These are phyloP conservation scores for Perca schrenkii DNA, from an alignment of 2,113 vertebrate genomes.

Conservation along the genomic window DNA sequence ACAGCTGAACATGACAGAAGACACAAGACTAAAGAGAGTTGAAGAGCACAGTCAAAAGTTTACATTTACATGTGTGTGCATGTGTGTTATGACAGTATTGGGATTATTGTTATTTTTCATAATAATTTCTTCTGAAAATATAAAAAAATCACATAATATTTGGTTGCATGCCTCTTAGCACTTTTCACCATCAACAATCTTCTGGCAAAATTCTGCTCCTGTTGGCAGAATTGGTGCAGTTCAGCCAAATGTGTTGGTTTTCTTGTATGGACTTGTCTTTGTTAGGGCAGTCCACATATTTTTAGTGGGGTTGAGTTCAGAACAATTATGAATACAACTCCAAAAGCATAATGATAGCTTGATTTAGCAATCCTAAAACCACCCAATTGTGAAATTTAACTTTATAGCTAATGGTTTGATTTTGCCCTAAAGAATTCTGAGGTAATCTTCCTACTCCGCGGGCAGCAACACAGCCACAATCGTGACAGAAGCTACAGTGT, in stretches of 20 bases:
- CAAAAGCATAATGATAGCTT: not conserved
- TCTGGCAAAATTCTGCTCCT: not conserved
- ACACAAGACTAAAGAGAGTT: not conserved
- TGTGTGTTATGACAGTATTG: not conserved
- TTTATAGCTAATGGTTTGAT: not conserved
- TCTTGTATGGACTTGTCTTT: not conserved
- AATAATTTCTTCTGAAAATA: not conserved
- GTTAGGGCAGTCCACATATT: not conserved
- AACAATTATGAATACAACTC: not conserved
- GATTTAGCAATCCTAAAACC: not conserved
- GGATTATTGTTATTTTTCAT: not conserved
- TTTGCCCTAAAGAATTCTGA: not conserved
- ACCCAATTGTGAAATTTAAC: not conserved
- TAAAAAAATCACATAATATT: not conserved
- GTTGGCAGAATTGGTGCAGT: not conserved
- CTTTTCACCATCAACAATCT: not conserved
- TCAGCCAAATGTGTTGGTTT: conserved; percentile 5
- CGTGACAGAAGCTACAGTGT: not conserved
- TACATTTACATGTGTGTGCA: no score
- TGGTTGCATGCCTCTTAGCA: not conserved
- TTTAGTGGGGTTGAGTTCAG: not conserved
- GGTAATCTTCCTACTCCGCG: not conserved
- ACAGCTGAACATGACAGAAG: not conserved
- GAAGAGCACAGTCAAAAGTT: not conserved
- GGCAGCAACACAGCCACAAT: not conserved